These are phyloP conservation scores for Mythimna lalbum DNA, from an alignment of 2,888 invertebrate genomes.

Conservation along the genomic window DNA sequence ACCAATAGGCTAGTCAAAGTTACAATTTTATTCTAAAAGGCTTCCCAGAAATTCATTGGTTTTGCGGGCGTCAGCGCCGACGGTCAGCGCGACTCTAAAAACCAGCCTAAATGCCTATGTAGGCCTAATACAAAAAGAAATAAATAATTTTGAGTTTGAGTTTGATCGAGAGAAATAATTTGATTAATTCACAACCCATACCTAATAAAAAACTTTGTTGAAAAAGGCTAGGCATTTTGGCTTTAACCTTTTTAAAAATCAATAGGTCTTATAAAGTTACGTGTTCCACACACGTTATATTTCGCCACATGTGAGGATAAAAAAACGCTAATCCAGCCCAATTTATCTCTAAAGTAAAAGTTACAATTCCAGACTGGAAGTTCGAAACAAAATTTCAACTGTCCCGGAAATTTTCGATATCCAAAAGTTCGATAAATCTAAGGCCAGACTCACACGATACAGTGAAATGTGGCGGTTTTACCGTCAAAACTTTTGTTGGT, in stretches of 20 bases:
- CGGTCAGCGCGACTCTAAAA: too few species aligned
- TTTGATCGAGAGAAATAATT: too few species aligned
- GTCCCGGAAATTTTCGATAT: constrained; percentile 32
- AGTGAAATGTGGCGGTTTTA: background rate
- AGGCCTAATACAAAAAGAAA: too few species aligned
- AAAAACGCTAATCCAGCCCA: constrained; percentile 36
- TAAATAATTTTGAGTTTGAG: too few species aligned
- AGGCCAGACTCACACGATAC: background rate
- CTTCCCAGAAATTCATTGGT: too few species aligned
- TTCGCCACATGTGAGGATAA: background rate
- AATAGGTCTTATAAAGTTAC: background rate
- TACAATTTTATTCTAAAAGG: too few species aligned
- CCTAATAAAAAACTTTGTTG: too few species aligned
- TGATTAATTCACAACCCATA: too few species aligned
- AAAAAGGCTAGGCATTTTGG: too few species aligned
- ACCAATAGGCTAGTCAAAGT: too few species aligned
- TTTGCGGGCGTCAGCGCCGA: too few species aligned
- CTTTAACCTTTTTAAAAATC: constrained; percentile 1
- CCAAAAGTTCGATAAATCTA: constrained; percentile 19
- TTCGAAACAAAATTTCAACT: constrained; percentile 30
- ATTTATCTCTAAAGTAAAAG: constrained; percentile 33
- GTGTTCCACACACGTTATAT: background rate
- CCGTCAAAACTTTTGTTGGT: background rate
- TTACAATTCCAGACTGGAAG: constrained; percentile 11
- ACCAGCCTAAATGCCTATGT: too few species aligned